phyloP scores from a whole-genome alignment of 2,888 invertebrate genomes.

The Caenorhabditis japonica region DNA sequence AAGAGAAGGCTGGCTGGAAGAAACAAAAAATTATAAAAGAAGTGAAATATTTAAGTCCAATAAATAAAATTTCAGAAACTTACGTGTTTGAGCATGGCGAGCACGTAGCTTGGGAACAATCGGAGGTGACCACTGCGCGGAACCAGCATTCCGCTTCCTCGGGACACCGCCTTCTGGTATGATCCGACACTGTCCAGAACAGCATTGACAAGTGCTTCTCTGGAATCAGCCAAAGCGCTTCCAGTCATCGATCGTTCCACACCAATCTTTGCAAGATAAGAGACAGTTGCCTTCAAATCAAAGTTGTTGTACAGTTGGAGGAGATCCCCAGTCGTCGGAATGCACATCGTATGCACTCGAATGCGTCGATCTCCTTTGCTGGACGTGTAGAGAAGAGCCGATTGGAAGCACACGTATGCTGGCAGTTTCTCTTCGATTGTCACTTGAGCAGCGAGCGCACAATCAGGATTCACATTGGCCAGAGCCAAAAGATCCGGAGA shows the following conservation, averaged over 20 bases:
- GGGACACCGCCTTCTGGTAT: constrained; percentile 64
- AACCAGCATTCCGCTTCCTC: constrained; percentile 82
- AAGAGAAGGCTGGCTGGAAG: constrained; percentile 85
- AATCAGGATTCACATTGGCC: constrained; percentile 97
- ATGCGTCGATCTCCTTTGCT: constrained; percentile 95
- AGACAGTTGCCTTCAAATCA: constrained; percentile 88
- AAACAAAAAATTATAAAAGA: neutral
- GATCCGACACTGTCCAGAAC: constrained; percentile 88
- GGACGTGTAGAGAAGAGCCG: constrained; percentile 94
- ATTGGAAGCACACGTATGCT: constrained; percentile 94
- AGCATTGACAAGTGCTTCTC: constrained; percentile 95
- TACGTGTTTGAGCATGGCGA: constrained; percentile 86
- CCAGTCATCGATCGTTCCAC: constrained; percentile 91
- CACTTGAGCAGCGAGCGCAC: constrained; percentile 96
- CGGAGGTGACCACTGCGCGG: constrained; percentile 85
- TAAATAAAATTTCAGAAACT: constrained; percentile 6
- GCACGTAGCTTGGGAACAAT: constrained; percentile 89
- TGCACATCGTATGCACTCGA: constrained; percentile 94
- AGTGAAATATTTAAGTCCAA: neutral
- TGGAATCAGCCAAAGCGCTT: constrained; percentile 85
- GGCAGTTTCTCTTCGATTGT: constrained; percentile 90
- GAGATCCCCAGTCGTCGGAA: constrained; percentile 89
- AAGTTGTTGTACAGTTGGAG: constrained; percentile 89
- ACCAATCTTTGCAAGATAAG: constrained; percentile 95
- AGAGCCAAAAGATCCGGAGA: constrained; percentile 95